Base-by-base conservation (phyloP, 2,797 vertebrate species). In the Acomys russatus region DNA sequence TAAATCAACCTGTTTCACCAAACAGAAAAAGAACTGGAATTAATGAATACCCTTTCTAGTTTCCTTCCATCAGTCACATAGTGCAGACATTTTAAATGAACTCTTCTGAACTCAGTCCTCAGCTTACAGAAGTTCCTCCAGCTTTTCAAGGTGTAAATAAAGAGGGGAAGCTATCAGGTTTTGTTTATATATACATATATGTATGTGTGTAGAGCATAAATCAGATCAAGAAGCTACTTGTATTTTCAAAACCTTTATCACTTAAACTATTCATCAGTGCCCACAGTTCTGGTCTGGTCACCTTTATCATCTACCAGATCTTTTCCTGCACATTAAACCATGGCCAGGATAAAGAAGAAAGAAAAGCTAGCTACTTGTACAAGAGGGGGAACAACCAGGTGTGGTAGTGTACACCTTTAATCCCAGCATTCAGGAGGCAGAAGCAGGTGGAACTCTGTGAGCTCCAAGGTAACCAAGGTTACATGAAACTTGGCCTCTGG, bases 21-120 rank as follows among this genome's bases (percentile, higher is more conserved):
- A 96, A 64, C 87, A 84, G 35, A 66, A 91, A 97, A 95, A 79
- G 17, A 92, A 78, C 73, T 87, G 9, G 89, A 86, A 94, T 79
- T 79, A 76, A 93, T 89, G 77, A 92, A 35, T 84, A n/a, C 17
- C 73, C 96, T 85, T 88, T 12, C 94, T n/a, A 44, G 3, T 96
- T 96, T 92, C 82, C 51, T 86, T 87, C 95, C 61, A 68, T 51
- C 30, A 35, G 35, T 83, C 61, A 86, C n/a, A 80, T 96, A 70
- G 54, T 49, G 73, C 61, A 92, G 76, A 92, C 61, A 51, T 96
- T 96, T 90, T 92, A 38, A 76, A 33, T 74, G 74, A 76, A 95
- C 92, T 95, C 90, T 56, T 94, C 61, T 92, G 74, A 97, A 95
- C n/a, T 84, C 15, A 33, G 49, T 92, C 59, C 84, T 77, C 35